Evolutionary conservation across 2,888 invertebrate genomes (phyloP), one percentile per base, ranked within the genome.

Genomic region (Pediacus dermestoides): DNA sequence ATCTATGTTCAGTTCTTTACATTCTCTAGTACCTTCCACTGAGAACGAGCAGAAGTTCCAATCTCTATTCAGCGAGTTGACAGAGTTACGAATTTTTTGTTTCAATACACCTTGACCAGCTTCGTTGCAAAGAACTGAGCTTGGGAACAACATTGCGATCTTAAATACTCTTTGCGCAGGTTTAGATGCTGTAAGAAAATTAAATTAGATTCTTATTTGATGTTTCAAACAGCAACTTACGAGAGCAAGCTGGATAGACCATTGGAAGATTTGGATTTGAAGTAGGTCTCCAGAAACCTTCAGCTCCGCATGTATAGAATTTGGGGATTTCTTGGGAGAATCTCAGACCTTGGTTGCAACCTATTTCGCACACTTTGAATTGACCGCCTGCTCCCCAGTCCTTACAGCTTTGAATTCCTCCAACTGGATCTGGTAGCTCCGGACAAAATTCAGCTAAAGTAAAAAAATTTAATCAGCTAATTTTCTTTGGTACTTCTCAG

Each of bases 1-100:
- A 61, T 90, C 87, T 53, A 94, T 91, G 57, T 88, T 83, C 34
- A 94, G 73, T 60, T 92, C 90, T 61, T 88, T 89, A 64, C 94
- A 94, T 63, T 91, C 90, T 28, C 88, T 80, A 14, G 81, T 81
- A 80, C 92, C 90, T 71, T 91, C 88, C 28, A 83, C 77, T 42
- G 88, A 82, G 65, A 90, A 88, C 0, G 92, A 90, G 66, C 95
- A 95, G 84, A 95, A 89, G 76, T 91, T 89, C 95, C 95, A 96
- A 61, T 94, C 91, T 55, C 90, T 80, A 67, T 96, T 94, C 35
- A 95, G 75, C 31, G 89, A 82, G 58, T 92, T 89, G 35, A 96
- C 86, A 4, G 93, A 90, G 55, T 82, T 83, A 51, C 87, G 80
- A 1, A 95, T 90, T 70, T 88, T 88, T 61, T 93, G 91, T 30